Conservation (phyloP, 53 echinoderm and acorn worm species). For the Apostichopus leukothele region DNA sequence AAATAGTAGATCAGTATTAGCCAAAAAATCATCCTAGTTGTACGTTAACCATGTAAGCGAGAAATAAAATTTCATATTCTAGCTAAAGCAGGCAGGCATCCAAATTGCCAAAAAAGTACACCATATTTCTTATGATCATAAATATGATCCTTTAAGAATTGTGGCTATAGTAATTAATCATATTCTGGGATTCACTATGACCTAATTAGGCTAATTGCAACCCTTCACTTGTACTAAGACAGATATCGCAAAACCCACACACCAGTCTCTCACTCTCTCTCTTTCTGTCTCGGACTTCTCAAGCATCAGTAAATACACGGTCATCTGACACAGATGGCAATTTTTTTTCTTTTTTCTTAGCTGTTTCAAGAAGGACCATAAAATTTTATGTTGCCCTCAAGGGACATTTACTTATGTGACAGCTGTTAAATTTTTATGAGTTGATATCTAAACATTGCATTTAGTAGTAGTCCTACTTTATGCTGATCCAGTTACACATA, state of each 20-base stretch:
- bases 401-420: constrained; percentile 39
- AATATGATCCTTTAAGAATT: too few species aligned
- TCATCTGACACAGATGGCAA: background rate
- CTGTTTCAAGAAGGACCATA: background rate
- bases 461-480: background rate
- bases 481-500: background rate
- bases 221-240: background rate
- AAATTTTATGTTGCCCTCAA: constrained; percentile 36
- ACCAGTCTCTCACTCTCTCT: background rate
- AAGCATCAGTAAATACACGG: background rate
- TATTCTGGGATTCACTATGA: background rate
- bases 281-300: background rate
- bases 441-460: constrained; percentile 35
- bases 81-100: too few species aligned
- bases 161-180: background rate
- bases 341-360: background rate
- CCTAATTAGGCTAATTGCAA: background rate
- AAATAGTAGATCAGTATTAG: too few species aligned
- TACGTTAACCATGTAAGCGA: too few species aligned
- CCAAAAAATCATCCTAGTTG: too few species aligned
- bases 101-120: too few species aligned
- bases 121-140: too few species aligned
- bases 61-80: too few species aligned
- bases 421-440: constrained; percentile 35
- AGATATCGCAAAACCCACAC: background rate